These are phyloP conservation scores for Aplysia californica DNA, from an alignment of 1,140 invertebrate species.

Conservation along the genomic window DNA sequence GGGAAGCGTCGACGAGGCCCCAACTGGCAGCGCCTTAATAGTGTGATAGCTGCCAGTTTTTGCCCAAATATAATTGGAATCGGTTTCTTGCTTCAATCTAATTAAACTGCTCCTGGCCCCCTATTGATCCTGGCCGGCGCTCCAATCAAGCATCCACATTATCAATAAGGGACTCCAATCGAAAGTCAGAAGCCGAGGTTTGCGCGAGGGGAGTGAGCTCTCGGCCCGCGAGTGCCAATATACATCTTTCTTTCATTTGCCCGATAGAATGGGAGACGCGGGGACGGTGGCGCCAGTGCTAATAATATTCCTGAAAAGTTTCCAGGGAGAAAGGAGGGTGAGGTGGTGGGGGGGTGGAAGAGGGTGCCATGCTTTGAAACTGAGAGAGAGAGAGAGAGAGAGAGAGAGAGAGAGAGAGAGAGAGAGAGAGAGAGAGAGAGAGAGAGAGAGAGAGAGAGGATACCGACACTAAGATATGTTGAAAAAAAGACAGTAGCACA, in stretches of 20 bases:
- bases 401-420: not conserved
- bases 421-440: not conserved
- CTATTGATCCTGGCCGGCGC: not conserved
- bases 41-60: constrained; percentile 8
- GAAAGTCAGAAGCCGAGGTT: constrained; percentile 11
- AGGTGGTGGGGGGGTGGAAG: not conserved
- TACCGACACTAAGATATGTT: not conserved
- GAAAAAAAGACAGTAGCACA: too few species aligned
- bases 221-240: constrained; percentile 4
- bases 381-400: not conserved
- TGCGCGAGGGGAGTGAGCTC: not conserved
- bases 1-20: not conserved
- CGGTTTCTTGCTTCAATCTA: constrained; percentile 17
- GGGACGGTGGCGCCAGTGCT: constrained; percentile 4
- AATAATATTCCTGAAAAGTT: not conserved
- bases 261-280: not conserved
- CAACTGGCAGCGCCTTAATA: not conserved
- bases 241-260: constrained; percentile 22
- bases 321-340: not conserved
- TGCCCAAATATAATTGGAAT: constrained; percentile 24
- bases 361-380: not conserved
- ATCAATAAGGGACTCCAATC: constrained; percentile 16
- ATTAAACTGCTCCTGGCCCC: constrained; percentile 14
- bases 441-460: not conserved
- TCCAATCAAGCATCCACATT: constrained; percentile 20